phyloP scores from a whole-genome alignment of 37 sponge, comb jelly and placozoan species.

The Ephydatia muelleri region DNA sequence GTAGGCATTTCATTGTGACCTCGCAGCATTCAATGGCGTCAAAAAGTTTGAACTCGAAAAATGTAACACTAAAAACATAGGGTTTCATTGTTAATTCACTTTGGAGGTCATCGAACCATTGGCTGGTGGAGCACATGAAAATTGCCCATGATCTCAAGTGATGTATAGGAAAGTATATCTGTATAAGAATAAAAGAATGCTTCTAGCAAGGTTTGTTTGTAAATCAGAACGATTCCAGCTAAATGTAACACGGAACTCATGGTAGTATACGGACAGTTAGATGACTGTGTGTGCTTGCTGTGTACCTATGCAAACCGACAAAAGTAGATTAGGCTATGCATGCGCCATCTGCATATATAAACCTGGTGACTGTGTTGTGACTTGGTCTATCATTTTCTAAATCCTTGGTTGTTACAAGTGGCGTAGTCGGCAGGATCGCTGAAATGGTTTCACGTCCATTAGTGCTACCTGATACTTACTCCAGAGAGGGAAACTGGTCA shows the following conservation, averaged over 20 bases:
- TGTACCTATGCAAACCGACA: neutral
- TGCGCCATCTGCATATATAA: neutral
- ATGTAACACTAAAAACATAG: too few relatives aligned
- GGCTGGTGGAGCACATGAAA: too few relatives aligned
- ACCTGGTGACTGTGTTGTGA: neutral
- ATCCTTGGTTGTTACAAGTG: conserved; percentile 4
- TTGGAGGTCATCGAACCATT: too few relatives aligned
- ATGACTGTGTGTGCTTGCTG: neutral
- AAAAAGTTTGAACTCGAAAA: too few relatives aligned
- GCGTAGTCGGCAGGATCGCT: conserved; percentile 15
- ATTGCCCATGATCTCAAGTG: too few relatives aligned
- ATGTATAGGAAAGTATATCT: too few relatives aligned
- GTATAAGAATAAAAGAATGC: too few relatives aligned
- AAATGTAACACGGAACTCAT: neutral
- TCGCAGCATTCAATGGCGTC: too few relatives aligned
- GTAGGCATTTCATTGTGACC: too few relatives aligned
- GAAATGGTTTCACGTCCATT: conserved; percentile 4
- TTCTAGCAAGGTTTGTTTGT: too few relatives aligned
- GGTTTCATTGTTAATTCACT: too few relatives aligned
- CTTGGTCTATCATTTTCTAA: neutral
- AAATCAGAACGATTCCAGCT: too few relatives aligned
- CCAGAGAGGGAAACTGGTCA: conserved; percentile 11
- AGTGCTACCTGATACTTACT: conserved; percentile 14
- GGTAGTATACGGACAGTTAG: neutral
- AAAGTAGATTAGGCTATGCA: neutral